These are phyloP conservation scores for Pan troglodytes DNA, from an alignment of 2,113 vertebrate species.

Conservation along the genomic window NHGRI_mPanTro3-v2.1_pri NC_072401.2:168012501-168013000, in stretches of 20 bases:
- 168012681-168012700: background rate
- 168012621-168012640: background rate
- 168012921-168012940: background rate
- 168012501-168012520: background rate
- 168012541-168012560: background rate
- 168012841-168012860: background rate
- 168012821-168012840: background rate
- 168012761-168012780: background rate
- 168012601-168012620: background rate
- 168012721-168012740: background rate
- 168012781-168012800: background rate
- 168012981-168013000: background rate
- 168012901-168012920: background rate
- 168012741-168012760: too few relatives aligned
- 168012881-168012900: background rate
- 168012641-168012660: background rate
- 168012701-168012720: background rate
- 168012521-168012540: background rate
- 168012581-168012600: background rate
- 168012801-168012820: background rate
- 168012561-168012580: background rate
- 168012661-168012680: background rate
- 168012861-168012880: background rate
- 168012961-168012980: background rate
- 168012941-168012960: background rate